Conservation (phyloP, 2,113 vertebrate species). For the Tauraco erythrolophus region DNA sequence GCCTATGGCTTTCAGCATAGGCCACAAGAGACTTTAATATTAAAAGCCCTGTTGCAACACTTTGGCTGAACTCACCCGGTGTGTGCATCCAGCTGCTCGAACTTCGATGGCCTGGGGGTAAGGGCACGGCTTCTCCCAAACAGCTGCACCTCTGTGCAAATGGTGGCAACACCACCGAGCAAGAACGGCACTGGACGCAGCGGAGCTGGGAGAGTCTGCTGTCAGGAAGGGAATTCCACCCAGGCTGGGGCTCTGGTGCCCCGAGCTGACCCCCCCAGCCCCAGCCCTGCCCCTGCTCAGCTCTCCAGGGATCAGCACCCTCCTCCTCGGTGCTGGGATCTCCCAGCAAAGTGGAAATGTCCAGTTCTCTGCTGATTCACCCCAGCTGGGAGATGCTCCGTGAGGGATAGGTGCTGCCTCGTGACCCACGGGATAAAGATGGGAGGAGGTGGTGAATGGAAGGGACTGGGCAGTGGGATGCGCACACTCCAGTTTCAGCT, state of each 20-base stretch:
- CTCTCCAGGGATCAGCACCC: neutral
- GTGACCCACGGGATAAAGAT: rapidly evolving
- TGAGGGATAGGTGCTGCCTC: neutral
- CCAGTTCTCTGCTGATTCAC: neutral
- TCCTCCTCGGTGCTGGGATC: neutral
- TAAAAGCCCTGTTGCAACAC: neutral
- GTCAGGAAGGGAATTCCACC: neutral
- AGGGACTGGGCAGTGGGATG: rapidly evolving
- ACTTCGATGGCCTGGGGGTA: neutral
- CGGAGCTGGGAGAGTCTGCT: neutral
- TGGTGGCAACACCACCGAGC: rapidly evolving
- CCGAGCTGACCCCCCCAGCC: neutral
- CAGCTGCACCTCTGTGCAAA: neutral
- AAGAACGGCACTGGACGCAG: neutral
- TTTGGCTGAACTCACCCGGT: neutral
- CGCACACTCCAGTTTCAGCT: rapidly evolving
- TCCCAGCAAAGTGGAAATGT: neutral
- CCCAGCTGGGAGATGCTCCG: neutral
- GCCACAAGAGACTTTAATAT: neutral
- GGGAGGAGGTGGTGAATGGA: neutral
- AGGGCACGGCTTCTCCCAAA: neutral
- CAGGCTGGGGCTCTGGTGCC: neutral
- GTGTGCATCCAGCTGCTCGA: neutral
- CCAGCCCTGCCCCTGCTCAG: neutral
- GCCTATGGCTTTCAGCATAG: neutral